Percentiles rank a stretch among this genome's conserved stretches.
Conservation (phyloP, 2,888 invertebrate genomes). For the Agonum fuliginosum region DNA sequence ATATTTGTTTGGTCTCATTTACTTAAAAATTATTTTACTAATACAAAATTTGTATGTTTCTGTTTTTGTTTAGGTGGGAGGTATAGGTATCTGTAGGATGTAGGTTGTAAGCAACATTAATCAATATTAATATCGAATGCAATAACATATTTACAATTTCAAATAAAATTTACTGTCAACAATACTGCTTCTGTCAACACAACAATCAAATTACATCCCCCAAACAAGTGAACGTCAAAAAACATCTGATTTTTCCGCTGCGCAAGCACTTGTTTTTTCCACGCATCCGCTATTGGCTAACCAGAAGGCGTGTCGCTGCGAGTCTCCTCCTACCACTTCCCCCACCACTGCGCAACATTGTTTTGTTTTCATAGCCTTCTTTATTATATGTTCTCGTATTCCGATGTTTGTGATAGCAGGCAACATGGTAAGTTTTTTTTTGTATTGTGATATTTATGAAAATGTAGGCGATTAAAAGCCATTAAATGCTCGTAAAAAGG, state of each 20-base stretch:
- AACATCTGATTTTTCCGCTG: slow-evolving; percentile 28
- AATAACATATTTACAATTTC: no score
- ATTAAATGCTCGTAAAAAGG: slow-evolving; percentile 48
- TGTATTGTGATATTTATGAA: slow-evolving; percentile 46
- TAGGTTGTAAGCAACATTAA: no score
- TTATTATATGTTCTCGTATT: slow-evolving; percentile 32
- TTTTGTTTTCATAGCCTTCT: slow-evolving; percentile 48
- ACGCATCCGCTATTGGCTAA: slow-evolving; percentile 25
- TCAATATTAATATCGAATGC: no score
- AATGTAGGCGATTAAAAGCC: slow-evolving; percentile 48
- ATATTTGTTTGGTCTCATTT: no score
- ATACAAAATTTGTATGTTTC: no score
- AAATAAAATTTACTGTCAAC: not conserved
- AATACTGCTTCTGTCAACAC: not conserved
- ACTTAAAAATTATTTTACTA: no score
- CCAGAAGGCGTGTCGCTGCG: slow-evolving; percentile 22
- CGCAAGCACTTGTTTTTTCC: slow-evolving; percentile 25
- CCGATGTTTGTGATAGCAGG: slow-evolving; percentile 16
- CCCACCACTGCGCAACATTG: slow-evolving; percentile 29
- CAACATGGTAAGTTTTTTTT: not conserved
- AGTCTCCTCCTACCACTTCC: slow-evolving; percentile 25
- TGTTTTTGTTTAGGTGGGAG: no score
- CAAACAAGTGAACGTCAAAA: slow-evolving; percentile 21
- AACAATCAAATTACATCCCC: slow-evolving; percentile 15
- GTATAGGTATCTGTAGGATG: no score